These are phyloP conservation scores for Drosophila leontia DNA, from an alignment of 1,140 invertebrate species.

Conservation along the genomic window DNA sequence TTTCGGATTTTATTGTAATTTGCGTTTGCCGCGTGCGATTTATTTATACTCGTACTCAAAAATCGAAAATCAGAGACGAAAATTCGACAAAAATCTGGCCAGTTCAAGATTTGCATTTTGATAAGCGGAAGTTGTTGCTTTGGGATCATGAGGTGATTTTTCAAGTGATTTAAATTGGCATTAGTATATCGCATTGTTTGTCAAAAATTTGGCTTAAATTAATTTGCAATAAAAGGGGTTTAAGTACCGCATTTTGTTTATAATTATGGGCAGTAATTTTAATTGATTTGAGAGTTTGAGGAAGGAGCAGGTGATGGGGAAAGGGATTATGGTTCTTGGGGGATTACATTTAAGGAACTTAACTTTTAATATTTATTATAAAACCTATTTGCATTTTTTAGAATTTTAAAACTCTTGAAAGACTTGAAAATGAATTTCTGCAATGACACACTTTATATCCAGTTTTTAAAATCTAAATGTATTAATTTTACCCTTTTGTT, in stretches of 20 bases:
- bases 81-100: constrained; percentile 47
- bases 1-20: constrained; percentile 59
- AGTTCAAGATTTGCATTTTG: constrained; percentile 62
- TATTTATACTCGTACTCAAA: constrained; percentile 64
- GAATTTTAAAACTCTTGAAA: neutral
- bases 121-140: constrained; percentile 72
- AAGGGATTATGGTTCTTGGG: too few relatives aligned
- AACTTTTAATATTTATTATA: neutral
- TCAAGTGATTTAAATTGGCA: constrained; percentile 13
- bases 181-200: constrained; percentile 30
- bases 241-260: constrained; percentile 70
- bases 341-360: neutral
- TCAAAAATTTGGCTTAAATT: constrained; percentile 52
- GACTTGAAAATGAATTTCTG: neutral
- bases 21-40: constrained; percentile 66
- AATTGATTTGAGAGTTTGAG: neutral
- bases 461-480: neutral
- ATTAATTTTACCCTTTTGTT: neutral
- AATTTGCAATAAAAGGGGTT: constrained; percentile 59
- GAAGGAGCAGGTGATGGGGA: constrained; percentile 13
- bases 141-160: constrained; percentile 20
- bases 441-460: neutral
- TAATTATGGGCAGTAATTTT: constrained; percentile 63
- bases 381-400: neutral
- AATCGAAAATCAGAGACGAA: constrained; percentile 22